Evolutionary conservation across 2,113 vertebrate species (phyloP).

Genomic region (Microcebus tavaratra): DNA sequence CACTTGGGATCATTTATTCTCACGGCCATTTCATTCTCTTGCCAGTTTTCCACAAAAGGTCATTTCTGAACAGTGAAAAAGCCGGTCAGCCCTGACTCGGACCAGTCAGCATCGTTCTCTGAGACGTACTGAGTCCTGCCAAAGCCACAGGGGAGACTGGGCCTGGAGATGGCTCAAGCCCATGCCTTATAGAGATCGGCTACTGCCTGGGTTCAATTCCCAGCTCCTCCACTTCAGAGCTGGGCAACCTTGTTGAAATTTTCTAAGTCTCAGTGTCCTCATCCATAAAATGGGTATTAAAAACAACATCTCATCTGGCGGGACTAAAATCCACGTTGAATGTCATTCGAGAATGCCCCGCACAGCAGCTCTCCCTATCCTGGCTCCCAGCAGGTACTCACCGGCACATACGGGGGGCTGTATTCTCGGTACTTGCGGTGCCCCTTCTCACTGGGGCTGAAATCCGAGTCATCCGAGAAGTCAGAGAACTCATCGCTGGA

Average conservation of each 20-base stretch:
- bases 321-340: neutral
- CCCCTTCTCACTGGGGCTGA: conserved; percentile 93
- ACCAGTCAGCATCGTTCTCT: neutral
- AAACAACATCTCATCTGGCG: neutral
- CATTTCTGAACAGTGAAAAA: neutral
- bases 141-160: rapidly evolving
- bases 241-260: no score
- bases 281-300: neutral
- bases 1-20: neutral
- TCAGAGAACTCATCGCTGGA: conserved; percentile 97
- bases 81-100: neutral
- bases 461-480: conserved; percentile 95
- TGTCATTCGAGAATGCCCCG: neutral
- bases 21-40: neutral
- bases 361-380: no score
- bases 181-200: neutral
- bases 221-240: neutral
- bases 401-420: conserved; percentile 90
- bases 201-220: neutral
- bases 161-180: no score
- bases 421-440: conserved; percentile 94
- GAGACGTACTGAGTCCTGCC: neutral
- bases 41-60: conserved; percentile 14
- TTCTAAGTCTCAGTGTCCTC: neutral
- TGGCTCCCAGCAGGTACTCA: conserved; percentile 70